Conservation (phyloP, 2,113 vertebrate genomes). For the Malurus cyaneus region DNA sequence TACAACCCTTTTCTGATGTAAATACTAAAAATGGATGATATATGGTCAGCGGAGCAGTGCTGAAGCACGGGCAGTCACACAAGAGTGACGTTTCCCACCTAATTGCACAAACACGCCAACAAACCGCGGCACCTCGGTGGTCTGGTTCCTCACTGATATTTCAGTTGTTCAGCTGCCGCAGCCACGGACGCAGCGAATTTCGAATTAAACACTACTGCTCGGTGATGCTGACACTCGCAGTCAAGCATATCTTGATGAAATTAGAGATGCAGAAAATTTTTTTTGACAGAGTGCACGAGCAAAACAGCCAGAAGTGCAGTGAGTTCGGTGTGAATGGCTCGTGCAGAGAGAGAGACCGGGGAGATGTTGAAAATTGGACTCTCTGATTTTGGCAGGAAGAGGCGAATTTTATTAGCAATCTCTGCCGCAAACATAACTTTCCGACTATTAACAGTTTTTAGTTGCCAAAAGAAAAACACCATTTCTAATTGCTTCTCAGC, state of each 20-base stretch:
- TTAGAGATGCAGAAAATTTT: constrained; percentile 79
- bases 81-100: constrained; percentile 9
- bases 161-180: constrained; percentile 53
- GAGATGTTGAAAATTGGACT: constrained; percentile 75
- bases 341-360: constrained; percentile 35
- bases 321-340: constrained; percentile 45
- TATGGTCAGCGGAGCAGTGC: neutral
- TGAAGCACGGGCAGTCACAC: neutral
- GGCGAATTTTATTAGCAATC: constrained; percentile 75
- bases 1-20: neutral
- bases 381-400: constrained; percentile 75
- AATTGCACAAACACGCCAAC: constrained; percentile 50
- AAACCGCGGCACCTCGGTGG: constrained; percentile 41
- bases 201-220: constrained; percentile 65
- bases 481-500: constrained; percentile 67
- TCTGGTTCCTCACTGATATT: constrained; percentile 62
- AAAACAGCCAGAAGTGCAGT: constrained; percentile 70
- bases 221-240: constrained; percentile 65
- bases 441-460: constrained; percentile 69
- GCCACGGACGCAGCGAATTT: neutral
- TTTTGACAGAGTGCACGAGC: constrained; percentile 68
- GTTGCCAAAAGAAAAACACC: constrained; percentile 69
- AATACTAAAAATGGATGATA: neutral
- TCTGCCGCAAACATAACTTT: constrained; percentile 74
- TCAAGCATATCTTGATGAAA: constrained; percentile 75